Base-by-base conservation (phyloP, 2,888 invertebrate genomes). In the Orthosia gracilis region DNA sequence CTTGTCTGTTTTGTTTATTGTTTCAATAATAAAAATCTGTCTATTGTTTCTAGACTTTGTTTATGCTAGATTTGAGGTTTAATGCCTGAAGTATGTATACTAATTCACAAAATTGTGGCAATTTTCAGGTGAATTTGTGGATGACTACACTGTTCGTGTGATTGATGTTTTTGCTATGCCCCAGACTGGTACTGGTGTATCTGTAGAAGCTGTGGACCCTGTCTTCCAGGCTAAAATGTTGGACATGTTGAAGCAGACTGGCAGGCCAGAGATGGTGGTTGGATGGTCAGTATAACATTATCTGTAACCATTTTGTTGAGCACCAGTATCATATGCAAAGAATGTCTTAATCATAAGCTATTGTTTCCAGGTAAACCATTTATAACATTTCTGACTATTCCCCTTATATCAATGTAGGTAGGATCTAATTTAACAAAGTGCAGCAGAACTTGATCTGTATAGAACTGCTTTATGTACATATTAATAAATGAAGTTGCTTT, bases 161-260 rank as follows among this genome's bases (percentile, higher is more conserved):
- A 99, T 99, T 90, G 99, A 99, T 96, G 99, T 99, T 1, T 99
- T 99, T 96, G 99, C 99, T 3, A 99, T 99, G 99, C 99, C 99
- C 45, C 99, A 99, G 96, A 99, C 99, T 59, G 99, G 99, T 95
- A 98, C 98, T 2, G 99, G 99, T 69, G 99, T 99, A 3, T 99
- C 99, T 90, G 99, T 99, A 45, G 99, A 99, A 96, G 99, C 99
- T 18, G 99, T 99, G 15, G 99, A 99, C 96, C 99, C 99, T 57
- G 99, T 99, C 50, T 99, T 99, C 93, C 99, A 99, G 96, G 99
- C 99, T 9, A 99, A 99, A 97, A 99, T 99, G 99, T 98, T 99
- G 96, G 98, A 98, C 89, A 99, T 99, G 99, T 96, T 99, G 70
- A 98, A 99, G 93, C 99, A 99, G 96, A 99, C 99, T 65, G 99